Percentiles rank a stretch among this genome's conserved stretches.
phyloP scores from a whole-genome alignment of 2,797 vertebrate genomes.

The Neosilurus hyrtlii region DNA sequence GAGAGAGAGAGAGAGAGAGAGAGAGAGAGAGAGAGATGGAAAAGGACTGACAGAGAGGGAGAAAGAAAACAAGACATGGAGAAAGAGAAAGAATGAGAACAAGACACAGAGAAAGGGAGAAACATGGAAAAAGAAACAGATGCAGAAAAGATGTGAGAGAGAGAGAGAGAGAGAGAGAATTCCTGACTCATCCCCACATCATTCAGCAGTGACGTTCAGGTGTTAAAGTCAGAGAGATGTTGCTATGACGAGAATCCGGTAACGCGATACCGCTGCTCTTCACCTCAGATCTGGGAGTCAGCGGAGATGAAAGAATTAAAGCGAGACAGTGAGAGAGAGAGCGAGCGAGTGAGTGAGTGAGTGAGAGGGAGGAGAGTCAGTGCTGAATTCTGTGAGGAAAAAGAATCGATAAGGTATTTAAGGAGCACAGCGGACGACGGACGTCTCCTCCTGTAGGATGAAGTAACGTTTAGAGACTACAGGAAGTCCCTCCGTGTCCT shows the following conservation, averaged over 20 bases:
- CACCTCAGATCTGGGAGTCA: slow-evolving; percentile 19
- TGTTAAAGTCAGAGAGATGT: slow-evolving; percentile 5
- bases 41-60: too few relatives aligned
- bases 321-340: slow-evolving; percentile 26
- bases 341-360: background rate
- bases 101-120: background rate
- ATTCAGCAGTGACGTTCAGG: background rate
- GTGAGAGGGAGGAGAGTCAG: background rate
- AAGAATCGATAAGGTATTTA: slow-evolving; percentile 17
- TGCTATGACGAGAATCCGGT: slow-evolving; percentile 36
- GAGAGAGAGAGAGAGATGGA: background rate
- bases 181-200: slow-evolving; percentile 12
- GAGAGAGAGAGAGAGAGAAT: background rate
- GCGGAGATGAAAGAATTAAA: slow-evolving; percentile 37
- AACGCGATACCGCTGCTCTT: slow-evolving; percentile 37
- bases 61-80: background rate
- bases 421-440: background rate
- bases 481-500: background rate
- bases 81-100: background rate
- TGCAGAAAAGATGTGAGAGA: too few relatives aligned
- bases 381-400: slow-evolving; percentile 30
- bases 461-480: background rate
- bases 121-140: background rate
- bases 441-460: background rate
- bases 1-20: too few relatives aligned